Conservation (phyloP, 2,797 vertebrate species). For the Rhincodon typus region DNA sequence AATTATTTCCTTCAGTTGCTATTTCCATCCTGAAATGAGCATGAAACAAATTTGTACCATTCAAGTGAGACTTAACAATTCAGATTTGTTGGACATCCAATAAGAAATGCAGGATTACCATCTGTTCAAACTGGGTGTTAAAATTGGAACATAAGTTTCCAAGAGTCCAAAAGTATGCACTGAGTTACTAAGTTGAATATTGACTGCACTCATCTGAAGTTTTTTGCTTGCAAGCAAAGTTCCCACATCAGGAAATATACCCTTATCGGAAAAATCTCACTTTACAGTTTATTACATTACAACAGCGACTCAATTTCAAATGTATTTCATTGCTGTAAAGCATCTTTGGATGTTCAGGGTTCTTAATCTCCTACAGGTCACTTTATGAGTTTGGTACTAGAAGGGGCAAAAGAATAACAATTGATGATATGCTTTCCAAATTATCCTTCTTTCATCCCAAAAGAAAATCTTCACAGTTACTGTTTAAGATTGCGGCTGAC, state of each 20-base stretch:
- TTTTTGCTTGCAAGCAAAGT: not conserved
- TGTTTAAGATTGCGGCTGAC: not conserved
- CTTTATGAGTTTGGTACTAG: not conserved
- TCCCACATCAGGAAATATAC: not conserved
- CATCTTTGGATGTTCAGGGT: not conserved
- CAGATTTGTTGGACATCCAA: not conserved
- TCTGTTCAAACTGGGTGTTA: not conserved
- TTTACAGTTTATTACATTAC: not conserved
- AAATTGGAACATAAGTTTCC: not conserved
- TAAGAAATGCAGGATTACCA: not conserved
- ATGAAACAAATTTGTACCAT: not conserved
- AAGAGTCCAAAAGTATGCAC: not conserved
- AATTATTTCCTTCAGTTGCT: not conserved
- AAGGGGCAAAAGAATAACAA: too few species aligned
- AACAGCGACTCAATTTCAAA: not conserved
- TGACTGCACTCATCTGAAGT: not conserved
- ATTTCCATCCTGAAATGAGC: not conserved
- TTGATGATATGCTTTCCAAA: not conserved
- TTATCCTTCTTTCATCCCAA: not conserved
- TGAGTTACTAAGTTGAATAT: not conserved
- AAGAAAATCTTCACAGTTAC: not conserved
- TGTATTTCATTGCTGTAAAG: not conserved
- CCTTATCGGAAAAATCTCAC: not conserved
- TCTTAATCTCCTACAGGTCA: not conserved
- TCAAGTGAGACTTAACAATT: not conserved